Conservation (phyloP, 2,888 invertebrate species). For the Leucophora obtusa region DNA sequence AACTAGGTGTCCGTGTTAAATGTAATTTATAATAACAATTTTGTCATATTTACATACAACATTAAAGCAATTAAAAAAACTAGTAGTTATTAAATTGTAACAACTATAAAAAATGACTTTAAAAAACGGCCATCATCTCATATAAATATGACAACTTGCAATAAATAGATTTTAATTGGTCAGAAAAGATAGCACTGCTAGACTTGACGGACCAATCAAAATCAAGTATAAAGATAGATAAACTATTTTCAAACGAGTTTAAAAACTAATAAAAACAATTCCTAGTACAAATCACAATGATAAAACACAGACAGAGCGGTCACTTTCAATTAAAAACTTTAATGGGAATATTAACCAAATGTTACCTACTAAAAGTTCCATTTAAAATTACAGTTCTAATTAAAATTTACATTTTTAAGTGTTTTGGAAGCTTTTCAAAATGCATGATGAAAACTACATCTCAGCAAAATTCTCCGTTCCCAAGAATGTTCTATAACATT, state of each 20-base stretch:
- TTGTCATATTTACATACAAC: slow-evolving; percentile 22
- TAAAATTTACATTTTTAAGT: too few relatives aligned
- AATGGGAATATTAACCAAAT: too few relatives aligned
- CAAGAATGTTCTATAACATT: too few relatives aligned
- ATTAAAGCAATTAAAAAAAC: slow-evolving; percentile 37
- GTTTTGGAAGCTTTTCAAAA: too few relatives aligned
- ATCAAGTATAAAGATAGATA: background rate
- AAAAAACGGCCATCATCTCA: background rate
- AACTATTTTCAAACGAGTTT: background rate
- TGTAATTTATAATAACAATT: background rate
- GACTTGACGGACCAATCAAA: slow-evolving; percentile 29
- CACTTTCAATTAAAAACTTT: too few relatives aligned
- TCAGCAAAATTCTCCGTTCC: too few relatives aligned
- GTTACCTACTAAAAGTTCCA: too few relatives aligned
- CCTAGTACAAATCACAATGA: background rate
- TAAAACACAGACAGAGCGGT: background rate
- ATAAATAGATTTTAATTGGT: slow-evolving; percentile 44
- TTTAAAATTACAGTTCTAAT: too few relatives aligned
- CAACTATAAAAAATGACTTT: background rate
- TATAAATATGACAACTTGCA: background rate
- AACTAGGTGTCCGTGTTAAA: background rate
- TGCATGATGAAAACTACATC: too few relatives aligned
- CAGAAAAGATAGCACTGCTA: slow-evolving; percentile 7
- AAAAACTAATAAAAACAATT: background rate
- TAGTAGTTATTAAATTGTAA: slow-evolving; percentile 17